Base-by-base conservation (phyloP, 2,113 vertebrate species). In the Cromileptes altivelis region DNA sequence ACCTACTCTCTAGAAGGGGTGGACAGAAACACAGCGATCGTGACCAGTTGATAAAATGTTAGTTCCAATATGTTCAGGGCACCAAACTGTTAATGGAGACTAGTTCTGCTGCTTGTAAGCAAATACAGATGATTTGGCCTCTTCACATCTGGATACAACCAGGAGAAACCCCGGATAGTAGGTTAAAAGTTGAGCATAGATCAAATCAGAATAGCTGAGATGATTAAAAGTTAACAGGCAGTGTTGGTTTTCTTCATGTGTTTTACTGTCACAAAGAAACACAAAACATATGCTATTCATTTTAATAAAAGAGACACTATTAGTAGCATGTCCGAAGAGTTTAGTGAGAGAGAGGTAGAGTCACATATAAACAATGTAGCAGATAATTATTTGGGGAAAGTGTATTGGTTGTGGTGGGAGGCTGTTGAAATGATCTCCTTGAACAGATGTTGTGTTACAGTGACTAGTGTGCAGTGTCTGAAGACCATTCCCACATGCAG, bases 371-470 rank as follows among this genome's bases (percentile, higher is more conserved):
- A 83, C 83, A 90, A 90, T 82, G 78, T 49, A 21, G 17, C 55
- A 61, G 76, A 81, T 90, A 77, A 88, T 92, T 83, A 71, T 89
- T 86, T 75, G 73, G 72, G 80, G 77, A 81, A 81, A 84, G 84
- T 81, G 23, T 52, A n/a, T 73, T 84, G 85, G 64, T 62, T 82
- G 70, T 82, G 56, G 57, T 70, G 70, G 67, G 60, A 82, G 62
- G n/a, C 74, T 78, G 84, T 71, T 90, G 85, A 89, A 92, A 88
- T 91, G 92, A 93, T 92, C 45, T 76, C 23, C 87, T 80, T 67
- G 63, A 92, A 86, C 93, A 94, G 93, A 91, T 93, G 92, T 90
- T 89, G 84, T 70, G 67, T 74, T 92, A 76, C 86, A 88, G 85
- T 85, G 82, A 86, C 88, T 82, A 65, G 84, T 73, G 70, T 69